Percentiles rank a stretch among this genome's conserved stretches.
These are phyloP conservation scores for Puma concolor DNA, from an alignment of 2,113 vertebrate species.

Conservation along the genomic window DNA sequence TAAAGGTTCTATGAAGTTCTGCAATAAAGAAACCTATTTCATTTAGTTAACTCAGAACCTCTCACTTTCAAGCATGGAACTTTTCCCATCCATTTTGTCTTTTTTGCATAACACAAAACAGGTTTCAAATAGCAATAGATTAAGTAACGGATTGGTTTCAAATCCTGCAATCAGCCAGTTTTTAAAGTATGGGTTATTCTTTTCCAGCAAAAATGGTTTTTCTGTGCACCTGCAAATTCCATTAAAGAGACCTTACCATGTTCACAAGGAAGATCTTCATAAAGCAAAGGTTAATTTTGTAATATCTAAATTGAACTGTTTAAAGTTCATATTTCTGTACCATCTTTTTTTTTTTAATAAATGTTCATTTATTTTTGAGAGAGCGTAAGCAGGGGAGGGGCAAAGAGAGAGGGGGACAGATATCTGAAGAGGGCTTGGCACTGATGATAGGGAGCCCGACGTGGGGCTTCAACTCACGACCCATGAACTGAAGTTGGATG, in stretches of 20 bases:
- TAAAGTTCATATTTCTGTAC: conserved; percentile 15
- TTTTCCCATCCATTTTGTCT: background rate
- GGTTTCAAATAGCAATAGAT: conserved; percentile 13
- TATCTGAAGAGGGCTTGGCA: no score
- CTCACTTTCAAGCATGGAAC: background rate
- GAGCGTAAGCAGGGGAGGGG: no score
- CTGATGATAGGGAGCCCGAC: no score
- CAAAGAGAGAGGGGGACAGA: no score
- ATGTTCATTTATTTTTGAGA: no score
- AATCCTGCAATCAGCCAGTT: background rate
- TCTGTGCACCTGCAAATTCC: conserved; percentile 16
- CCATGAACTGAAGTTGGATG: no score
- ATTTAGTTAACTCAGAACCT: background rate
- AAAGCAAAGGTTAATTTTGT: conserved; percentile 10
- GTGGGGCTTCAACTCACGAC: no score
- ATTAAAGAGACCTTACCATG: background rate
- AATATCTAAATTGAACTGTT: background rate
- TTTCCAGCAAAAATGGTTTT: conserved; percentile 19
- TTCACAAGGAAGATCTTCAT: background rate
- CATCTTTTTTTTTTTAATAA: no score
- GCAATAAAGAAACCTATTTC: background rate
- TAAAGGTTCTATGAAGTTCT: conserved; percentile 1
- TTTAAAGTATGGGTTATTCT: background rate
- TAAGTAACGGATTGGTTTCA: background rate
- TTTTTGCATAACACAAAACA: background rate